Evolutionary conservation across 1,140 invertebrate genomes (phyloP).

Genomic region (Heliconius melpomene): DNA sequence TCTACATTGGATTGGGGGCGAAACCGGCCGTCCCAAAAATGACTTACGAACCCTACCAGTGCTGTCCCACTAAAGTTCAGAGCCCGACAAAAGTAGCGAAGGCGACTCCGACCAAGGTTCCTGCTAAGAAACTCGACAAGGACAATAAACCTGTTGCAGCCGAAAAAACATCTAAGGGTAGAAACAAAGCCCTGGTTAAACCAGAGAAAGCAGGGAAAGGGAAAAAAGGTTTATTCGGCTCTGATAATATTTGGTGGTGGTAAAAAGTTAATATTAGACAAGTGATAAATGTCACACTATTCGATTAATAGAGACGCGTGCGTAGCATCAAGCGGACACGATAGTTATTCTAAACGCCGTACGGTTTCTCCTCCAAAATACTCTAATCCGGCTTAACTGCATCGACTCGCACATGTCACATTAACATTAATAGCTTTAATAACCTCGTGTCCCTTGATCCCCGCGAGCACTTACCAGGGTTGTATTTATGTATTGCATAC

Average conservation of each 20-base stretch:
- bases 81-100: constrained; percentile 87
- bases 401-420: constrained; percentile 49
- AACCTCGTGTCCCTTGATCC: constrained; percentile 76
- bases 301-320: constrained; percentile 57
- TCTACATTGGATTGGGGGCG: constrained; percentile 95
- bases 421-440: constrained; percentile 66
- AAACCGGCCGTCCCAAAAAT: constrained; percentile 89
- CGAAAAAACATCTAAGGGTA: constrained; percentile 69
- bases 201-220: constrained; percentile 82
- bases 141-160: constrained; percentile 55
- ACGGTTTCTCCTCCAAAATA: constrained; percentile 41
- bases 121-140: constrained; percentile 72
- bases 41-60: constrained; percentile 93
- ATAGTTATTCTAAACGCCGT: constrained; percentile 57
- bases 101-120: constrained; percentile 81
- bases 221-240: constrained; percentile 91
- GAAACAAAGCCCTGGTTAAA: constrained; percentile 79
- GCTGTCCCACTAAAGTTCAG: constrained; percentile 92
- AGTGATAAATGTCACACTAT: constrained; percentile 57
- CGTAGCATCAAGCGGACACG: constrained; percentile 76
- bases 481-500: constrained; percentile 66
- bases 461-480: constrained; percentile 71
- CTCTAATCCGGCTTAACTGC: constrained; percentile 58
- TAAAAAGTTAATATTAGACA: constrained; percentile 73
- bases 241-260: constrained; percentile 87